Percentiles rank a stretch among this genome's conserved stretches.
phyloP scores from a whole-genome alignment of 2,888 invertebrate genomes.

The Pilophorus perplexus region DNA sequence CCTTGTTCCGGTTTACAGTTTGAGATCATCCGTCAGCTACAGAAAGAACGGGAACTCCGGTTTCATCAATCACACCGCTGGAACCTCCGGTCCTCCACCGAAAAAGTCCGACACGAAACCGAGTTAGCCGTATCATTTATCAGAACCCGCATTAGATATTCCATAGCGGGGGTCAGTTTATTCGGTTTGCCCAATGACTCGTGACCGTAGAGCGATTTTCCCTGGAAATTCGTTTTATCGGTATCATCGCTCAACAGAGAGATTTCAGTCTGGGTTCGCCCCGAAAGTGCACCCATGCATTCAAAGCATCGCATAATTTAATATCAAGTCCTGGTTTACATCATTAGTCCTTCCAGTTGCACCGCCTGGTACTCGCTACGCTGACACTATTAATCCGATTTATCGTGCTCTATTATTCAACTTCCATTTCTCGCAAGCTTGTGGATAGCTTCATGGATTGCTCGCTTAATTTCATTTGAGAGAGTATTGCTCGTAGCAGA shows the following conservation, averaged over 20 bases:
- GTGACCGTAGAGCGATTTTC: slow-evolving; percentile 31
- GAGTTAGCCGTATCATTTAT: slow-evolving; percentile 33
- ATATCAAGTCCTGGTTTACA: too few species aligned
- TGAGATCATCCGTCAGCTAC: slow-evolving; percentile 8
- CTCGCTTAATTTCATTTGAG: too few species aligned
- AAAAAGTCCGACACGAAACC: slow-evolving; percentile 28
- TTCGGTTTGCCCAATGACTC: slow-evolving; percentile 35
- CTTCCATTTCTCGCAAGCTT: too few species aligned
- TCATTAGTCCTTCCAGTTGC: too few species aligned
- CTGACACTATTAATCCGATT: too few species aligned
- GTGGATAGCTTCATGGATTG: too few species aligned
- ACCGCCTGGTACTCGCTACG: too few species aligned
- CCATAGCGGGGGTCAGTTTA: slow-evolving; percentile 9
- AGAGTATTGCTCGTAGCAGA: too few species aligned
- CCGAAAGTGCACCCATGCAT: too few species aligned
- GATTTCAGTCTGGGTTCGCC: too few species aligned
- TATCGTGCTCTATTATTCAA: too few species aligned
- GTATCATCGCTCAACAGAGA: slow-evolving; percentile 27
- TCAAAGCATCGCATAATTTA: too few species aligned
- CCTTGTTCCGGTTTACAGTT: background rate
- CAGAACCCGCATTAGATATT: slow-evolving; percentile 20
- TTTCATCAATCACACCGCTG: slow-evolving; percentile 6
- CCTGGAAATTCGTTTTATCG: slow-evolving; percentile 15
- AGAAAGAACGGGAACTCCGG: background rate
- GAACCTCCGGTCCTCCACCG: background rate